phyloP scores from a whole-genome alignment of 2,888 invertebrate genomes.

The Pseudococcus viburni region DNA sequence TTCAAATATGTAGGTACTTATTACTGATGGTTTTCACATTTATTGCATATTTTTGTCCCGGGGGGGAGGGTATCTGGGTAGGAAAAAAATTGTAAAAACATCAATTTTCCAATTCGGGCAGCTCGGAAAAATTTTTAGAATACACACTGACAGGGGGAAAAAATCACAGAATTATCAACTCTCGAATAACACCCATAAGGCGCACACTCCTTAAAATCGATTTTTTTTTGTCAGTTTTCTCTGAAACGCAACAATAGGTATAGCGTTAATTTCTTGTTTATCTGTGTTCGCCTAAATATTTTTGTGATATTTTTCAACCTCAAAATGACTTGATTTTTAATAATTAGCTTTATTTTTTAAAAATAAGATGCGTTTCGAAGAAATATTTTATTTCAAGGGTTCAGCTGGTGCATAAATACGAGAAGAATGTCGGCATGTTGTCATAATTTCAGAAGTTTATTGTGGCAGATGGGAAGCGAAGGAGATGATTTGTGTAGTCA shows the following conservation, averaged over 20 bases:
- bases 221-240: conserved; percentile 34
- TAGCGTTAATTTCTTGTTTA: background rate
- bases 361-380: background rate
- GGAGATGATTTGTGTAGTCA: conserved; percentile 88
- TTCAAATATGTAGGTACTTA: too few species aligned
- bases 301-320: background rate
- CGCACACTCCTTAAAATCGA: conserved; percentile 39
- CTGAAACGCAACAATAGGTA: conserved; percentile 24
- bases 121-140: too few species aligned
- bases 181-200: background rate
- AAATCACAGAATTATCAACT: conserved; percentile 26
- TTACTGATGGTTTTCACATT: too few species aligned
- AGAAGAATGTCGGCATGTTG: conserved; percentile 32
- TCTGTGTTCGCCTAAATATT: background rate
- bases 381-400: background rate
- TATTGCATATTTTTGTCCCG: too few species aligned
- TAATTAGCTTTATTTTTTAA: background rate
- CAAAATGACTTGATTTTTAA: background rate
- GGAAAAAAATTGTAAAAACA: too few species aligned
- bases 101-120: too few species aligned
- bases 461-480: conserved; percentile 48
- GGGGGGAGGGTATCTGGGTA: too few species aligned
- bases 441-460: conserved; percentile 33
- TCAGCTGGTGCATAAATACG: background rate
- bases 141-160: too few species aligned